Evolutionary conservation across 30 jellyfish, hydroid and myxozoan genomes (phyloP), one percentile per base, ranked within the genome.

Genomic region (Sanderia malayensis): DNA sequence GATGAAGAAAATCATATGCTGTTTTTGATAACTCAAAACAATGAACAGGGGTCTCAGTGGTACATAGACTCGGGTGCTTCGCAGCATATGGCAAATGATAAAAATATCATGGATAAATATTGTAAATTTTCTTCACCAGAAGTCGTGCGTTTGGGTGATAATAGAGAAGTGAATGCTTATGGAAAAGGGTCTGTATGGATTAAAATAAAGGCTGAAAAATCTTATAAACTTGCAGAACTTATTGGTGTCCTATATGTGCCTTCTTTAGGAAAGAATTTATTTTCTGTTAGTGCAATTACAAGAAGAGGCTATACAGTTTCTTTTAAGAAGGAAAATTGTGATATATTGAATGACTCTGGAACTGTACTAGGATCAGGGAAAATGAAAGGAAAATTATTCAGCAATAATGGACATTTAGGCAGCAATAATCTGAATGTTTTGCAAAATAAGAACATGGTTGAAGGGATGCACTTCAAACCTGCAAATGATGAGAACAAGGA

Each of bases 361-460:
- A 41, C 55, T 41, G 55, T 41, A 41, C 55, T 41, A 41, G 55
- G 55, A 41, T 41, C 55, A 41, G 55, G 55, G 55, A 41, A 41
- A 41, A 41, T 41, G 55, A 41, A 41, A 41, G 55, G 55, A 41
- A 41, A 41, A 41, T 41, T 41, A 41, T 41, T 41, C 55, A 41
- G 15, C 8, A 41, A 15, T 6, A 6, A 41, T 41, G 55, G 55
- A 41, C 55, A 41, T 41, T 41, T 41, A 41, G 55, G 55, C 55
- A 41, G 55, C 55, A 41, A 41, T 41, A 41, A 41, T 41, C 55
- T 41, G 55, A 41, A 41, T 41, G 55, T 41, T 41, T 41, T 41
- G 55, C 55, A 41, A 41, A 41, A 41, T 41, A 41, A 41, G 55
- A 41, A 41, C 55, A 41, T 41, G 55, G 55, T 41, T 41, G 55